Evolutionary conservation across 2,113 vertebrate species (phyloP).

Genomic region (Paramisgurnus dabryanus): DNA sequence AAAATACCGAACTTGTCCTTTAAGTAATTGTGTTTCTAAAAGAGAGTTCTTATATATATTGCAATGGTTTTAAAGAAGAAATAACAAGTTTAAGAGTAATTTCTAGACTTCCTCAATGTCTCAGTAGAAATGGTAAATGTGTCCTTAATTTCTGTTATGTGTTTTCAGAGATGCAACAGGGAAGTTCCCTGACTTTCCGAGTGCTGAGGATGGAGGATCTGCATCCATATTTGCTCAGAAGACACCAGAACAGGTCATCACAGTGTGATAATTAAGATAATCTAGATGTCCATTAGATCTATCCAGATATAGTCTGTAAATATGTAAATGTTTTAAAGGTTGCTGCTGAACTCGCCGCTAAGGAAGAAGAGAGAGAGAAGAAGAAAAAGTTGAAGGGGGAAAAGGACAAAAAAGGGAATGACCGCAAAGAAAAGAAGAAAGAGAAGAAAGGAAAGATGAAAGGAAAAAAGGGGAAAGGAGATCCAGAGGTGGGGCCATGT

Average conservation of each 20-base stretch:
- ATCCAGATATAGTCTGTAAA: no score
- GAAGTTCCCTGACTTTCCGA: slow-evolving; percentile 81
- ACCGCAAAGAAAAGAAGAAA: slow-evolving; percentile 43
- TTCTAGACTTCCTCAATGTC: not conserved
- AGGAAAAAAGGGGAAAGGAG: slow-evolving; percentile 54
- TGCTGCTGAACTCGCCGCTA: slow-evolving; percentile 67
- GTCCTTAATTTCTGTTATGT: not conserved
- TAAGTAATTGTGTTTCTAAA: slow-evolving; percentile 4
- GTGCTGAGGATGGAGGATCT: slow-evolving; percentile 76
- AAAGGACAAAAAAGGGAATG: slow-evolving; percentile 54
- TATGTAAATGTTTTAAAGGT: slow-evolving; percentile 66
- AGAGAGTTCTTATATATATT: slow-evolving; percentile 9
- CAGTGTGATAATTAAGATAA: not conserved
- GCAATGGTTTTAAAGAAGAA: not conserved
- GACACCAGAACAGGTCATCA: slow-evolving; percentile 80
- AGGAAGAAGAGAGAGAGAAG: slow-evolving; percentile 69
- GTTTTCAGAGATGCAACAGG: slow-evolving; percentile 75
- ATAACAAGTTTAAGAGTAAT: not conserved
- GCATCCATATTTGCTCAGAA: slow-evolving; percentile 76
- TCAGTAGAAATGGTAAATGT: not conserved
- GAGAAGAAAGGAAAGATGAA: slow-evolving; percentile 59
- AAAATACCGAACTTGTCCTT: no score
- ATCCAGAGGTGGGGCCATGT: slow-evolving; percentile 46
- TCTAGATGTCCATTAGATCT: no score
- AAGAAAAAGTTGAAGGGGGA: slow-evolving; percentile 62